Conservation (phyloP, 2,888 invertebrate species). For the Mesorhabditis spiculigera region DNA sequence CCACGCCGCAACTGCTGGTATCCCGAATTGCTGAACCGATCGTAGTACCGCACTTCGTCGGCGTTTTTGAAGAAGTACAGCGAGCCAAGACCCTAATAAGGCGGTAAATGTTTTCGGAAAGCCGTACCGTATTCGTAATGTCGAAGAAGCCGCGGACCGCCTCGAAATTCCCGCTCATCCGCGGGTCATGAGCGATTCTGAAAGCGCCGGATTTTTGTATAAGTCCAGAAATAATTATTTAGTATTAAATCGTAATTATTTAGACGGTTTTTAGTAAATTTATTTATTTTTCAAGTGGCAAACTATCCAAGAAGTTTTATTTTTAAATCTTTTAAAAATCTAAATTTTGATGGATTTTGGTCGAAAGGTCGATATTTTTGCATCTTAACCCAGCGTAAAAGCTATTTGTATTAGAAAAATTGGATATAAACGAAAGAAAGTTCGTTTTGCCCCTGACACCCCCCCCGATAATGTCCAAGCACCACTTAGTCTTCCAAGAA, state of each 20-base stretch:
- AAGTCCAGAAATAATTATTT: neutral
- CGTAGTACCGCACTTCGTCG: constrained; percentile 32
- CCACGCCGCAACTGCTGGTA: constrained; percentile 20
- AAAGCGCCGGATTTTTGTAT: constrained; percentile 9
- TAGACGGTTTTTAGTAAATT: neutral
- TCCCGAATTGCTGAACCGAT: constrained; percentile 38
- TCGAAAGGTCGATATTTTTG: constrained; percentile 17
- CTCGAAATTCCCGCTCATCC: constrained; percentile 32
- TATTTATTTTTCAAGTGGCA: neutral
- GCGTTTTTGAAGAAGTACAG: constrained; percentile 36
- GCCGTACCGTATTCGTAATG: constrained; percentile 30
- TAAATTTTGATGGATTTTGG: constrained; percentile 14
- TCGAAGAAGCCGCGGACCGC: constrained; percentile 39
- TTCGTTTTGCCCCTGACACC: too few species aligned
- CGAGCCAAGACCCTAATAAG: constrained; percentile 40
- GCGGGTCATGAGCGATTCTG: constrained; percentile 36
- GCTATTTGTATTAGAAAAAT: too few species aligned
- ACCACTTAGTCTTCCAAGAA: too few species aligned
- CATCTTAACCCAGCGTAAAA: too few species aligned
- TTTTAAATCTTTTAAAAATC: too few species aligned
- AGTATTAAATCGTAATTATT: neutral
- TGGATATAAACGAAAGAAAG: too few species aligned
- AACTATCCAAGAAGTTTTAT: constrained; percentile 26
- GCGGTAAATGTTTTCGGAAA: neutral
- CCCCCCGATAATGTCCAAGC: too few species aligned